Base-by-base conservation (phyloP, 2,797 vertebrate genomes). In the Enteromius trimaculatus region DNA sequence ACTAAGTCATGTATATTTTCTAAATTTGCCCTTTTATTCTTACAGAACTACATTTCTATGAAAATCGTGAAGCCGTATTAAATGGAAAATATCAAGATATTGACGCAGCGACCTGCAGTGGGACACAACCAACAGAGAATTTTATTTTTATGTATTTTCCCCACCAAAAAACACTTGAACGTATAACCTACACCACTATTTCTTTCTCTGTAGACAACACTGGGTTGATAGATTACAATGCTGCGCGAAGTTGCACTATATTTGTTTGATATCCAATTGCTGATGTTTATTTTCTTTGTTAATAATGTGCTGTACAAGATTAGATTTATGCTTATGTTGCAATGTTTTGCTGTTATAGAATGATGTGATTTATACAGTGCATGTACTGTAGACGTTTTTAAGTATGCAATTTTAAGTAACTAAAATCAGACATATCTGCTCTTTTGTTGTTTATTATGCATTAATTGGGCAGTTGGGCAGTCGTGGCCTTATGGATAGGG, bases 1-100 rank as follows among this genome's bases (percentile, higher is more conserved):
- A 49, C 7, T 14, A 39, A n/a, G 42, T 58, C 3, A 53, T 58
- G 7, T 80, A 70, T 3, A 76, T 79, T 21, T 69, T 55, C 66
- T 37, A 42, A 70, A 9, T 51, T 19, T 13, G 2, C 13, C 0
- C 9, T 75, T 79, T 55, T 79, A 11, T 60, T 76, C 21, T 86
- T 84, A 0, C 79, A 88, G 88, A 88, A 88, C 65, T 88, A 88
- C 80, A 80, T 88, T 68, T 87, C 88, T 29, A 88, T 88, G 88
- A 88, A 86, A 86, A 80, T 87, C 31, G 86, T 88, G 53, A 88
- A 83, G 71, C 88, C 88, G 17, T 88, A 86, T 76, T 88, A 71
- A 82, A 47, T 1, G 14, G 39, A n/a, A 65, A 17, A 76, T 53
- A 6, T 62, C 3, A n/a, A 77, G 74, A 34, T 47, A 34, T 44